These are phyloP conservation scores for Hucho hucho DNA, from an alignment of 2,113 vertebrate species.

Conservation along the genomic window DNA sequence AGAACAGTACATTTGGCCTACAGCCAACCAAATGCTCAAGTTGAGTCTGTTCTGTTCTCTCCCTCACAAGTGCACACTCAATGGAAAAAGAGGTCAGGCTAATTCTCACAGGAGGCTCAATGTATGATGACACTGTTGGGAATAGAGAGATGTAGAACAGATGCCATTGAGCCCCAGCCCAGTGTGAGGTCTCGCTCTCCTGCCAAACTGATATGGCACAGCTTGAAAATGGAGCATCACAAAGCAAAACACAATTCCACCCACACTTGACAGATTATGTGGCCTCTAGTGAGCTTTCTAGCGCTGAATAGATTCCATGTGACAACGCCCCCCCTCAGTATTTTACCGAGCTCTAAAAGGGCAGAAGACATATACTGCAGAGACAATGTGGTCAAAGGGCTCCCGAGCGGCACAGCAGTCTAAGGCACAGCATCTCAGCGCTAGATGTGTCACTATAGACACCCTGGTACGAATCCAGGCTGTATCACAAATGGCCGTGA, in stretches of 20 bases:
- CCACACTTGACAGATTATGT: slow-evolving; percentile 44
- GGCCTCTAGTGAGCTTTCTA: slow-evolving; percentile 25
- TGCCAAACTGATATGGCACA: background rate
- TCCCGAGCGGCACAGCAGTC: too few species aligned
- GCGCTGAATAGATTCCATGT: slow-evolving; percentile 62
- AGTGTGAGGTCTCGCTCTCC: slow-evolving; percentile 3
- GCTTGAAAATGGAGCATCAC: slow-evolving; percentile 8
- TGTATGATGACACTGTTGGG: background rate
- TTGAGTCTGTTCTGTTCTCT: background rate
- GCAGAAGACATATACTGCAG: slow-evolving; percentile 42
- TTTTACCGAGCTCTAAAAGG: slow-evolving; percentile 31
- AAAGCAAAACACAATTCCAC: slow-evolving; percentile 32
- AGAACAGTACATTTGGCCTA: too few species aligned
- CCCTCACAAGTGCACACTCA: background rate
- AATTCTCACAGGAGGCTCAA: slow-evolving; percentile 6
- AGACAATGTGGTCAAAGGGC: slow-evolving; percentile 36
- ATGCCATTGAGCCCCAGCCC: background rate
- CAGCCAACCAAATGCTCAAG: background rate
- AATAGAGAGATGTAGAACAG: background rate
- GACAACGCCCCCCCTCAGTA: slow-evolving; percentile 58
- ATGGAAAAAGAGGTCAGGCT: slow-evolving; percentile 1
- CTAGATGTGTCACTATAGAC: too few species aligned
- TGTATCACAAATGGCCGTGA: too few species aligned
- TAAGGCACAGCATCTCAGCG: too few species aligned
- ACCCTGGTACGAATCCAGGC: too few species aligned